These are phyloP conservation scores for Larimichthys polyactis DNA, from an alignment of 2,113 vertebrate species.

Conservation along the genomic window DNA sequence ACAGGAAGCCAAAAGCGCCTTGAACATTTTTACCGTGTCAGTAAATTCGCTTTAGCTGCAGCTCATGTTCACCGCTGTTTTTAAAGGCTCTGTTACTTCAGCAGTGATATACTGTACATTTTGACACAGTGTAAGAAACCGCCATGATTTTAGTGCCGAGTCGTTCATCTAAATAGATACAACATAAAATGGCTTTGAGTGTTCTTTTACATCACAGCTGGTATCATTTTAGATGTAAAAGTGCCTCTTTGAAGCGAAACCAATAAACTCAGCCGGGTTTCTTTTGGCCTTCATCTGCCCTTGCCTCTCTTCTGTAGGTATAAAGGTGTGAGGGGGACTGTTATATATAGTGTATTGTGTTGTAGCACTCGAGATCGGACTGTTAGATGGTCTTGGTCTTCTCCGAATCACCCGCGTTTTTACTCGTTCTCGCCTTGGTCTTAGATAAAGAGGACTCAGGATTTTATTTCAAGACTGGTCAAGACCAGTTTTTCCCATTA, in stretches of 20 bases:
- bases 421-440: no score
- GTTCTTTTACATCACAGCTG: constrained; percentile 23
- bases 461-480: no score
- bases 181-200: not conserved
- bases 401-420: no score
- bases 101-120: not conserved
- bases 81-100: not conserved
- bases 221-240: constrained; percentile 3
- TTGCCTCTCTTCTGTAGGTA: not conserved
- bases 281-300: no score
- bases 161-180: not conserved
- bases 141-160: not conserved
- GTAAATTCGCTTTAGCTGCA: not conserved
- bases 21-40: not conserved
- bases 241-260: constrained; percentile 14
- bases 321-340: not conserved
- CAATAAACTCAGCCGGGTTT: constrained; percentile 7
- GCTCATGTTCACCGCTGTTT: constrained; percentile 4
- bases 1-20: not conserved
- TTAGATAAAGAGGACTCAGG: no score
- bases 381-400: no score
- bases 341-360: not conserved
- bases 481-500: no score
- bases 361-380: no score
- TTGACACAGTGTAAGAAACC: not conserved